Evolutionary conservation across 2,888 invertebrate genomes (phyloP).

Genomic region (Pristionchus maxplancki): DNA sequence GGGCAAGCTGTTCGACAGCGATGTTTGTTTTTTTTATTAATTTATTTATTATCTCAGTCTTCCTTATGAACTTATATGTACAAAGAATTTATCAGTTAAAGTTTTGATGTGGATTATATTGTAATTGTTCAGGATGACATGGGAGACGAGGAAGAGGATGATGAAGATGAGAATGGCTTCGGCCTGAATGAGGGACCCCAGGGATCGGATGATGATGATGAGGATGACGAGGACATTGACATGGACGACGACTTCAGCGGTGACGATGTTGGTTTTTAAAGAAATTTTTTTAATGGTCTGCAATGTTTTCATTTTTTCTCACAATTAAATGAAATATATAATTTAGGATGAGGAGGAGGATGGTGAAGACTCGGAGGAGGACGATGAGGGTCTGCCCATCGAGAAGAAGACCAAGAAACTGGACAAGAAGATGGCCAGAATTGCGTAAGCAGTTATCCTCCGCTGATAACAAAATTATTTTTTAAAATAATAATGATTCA

Average conservation of each 20-base stretch:
- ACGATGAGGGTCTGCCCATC: slow-evolving; percentile 62
- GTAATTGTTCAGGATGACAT: slow-evolving; percentile 45
- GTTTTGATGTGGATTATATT: not conserved
- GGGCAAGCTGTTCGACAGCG: slow-evolving; percentile 51
- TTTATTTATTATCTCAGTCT: not conserved
- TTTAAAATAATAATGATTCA: not conserved
- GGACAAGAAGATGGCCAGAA: slow-evolving; percentile 59
- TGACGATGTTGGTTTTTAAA: slow-evolving; percentile 34
- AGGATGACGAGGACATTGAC: slow-evolving; percentile 54
- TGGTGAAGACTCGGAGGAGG: slow-evolving; percentile 49
- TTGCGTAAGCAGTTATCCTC: slow-evolving; percentile 49
- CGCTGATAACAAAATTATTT: not conserved
- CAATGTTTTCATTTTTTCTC: too few species aligned
- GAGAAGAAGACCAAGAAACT: slow-evolving; percentile 64
- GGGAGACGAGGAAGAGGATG: slow-evolving; percentile 55
- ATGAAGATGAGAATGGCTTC: slow-evolving; percentile 54
- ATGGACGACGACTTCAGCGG: slow-evolving; percentile 58
- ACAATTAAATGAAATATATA: not conserved
- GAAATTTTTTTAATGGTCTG: not conserved
- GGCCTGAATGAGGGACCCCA: slow-evolving; percentile 44
- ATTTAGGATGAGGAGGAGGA: slow-evolving; percentile 38
- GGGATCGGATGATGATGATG: slow-evolving; percentile 50
- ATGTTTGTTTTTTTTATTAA: not conserved
- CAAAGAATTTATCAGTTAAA: not conserved
- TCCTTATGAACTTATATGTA: not conserved